These are phyloP conservation scores for Cataglyphis cursor DNA, from an alignment of 2,888 invertebrate species.

Conservation along the genomic window DNA sequence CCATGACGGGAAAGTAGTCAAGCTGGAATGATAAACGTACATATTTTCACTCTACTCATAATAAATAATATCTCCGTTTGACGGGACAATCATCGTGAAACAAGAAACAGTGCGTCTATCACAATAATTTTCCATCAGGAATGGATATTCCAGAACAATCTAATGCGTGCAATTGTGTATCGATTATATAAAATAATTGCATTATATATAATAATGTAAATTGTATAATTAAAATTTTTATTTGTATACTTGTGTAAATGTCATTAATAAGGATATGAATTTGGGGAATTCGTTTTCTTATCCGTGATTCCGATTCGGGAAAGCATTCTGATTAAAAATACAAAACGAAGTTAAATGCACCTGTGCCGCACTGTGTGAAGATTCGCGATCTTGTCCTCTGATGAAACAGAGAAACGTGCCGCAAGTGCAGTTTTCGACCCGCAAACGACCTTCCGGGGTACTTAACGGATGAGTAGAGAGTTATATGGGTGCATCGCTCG, in stretches of 20 bases:
- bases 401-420: constrained; percentile 31
- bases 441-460: constrained; percentile 65
- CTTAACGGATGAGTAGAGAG: constrained; percentile 69
- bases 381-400: constrained; percentile 19
- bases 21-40: constrained; percentile 27
- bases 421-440: constrained; percentile 55
- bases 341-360: background rate
- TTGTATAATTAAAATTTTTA: background rate
- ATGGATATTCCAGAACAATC: background rate
- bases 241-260: background rate
- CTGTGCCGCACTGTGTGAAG: background rate
- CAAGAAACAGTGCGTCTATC: background rate
- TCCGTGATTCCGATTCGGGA: background rate
- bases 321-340: background rate
- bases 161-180: background rate
- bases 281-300: background rate
- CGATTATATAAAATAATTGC: background rate
- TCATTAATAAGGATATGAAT: background rate
- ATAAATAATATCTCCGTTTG: constrained; percentile 26
- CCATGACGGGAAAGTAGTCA: constrained; percentile 68
- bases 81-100: background rate
- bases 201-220: background rate
- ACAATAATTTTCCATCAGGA: constrained; percentile 7
- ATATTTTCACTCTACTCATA: constrained; percentile 12
- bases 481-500: constrained; percentile 43